These are phyloP conservation scores for Gandaritis pyraliata DNA, from an alignment of 2,888 invertebrate species.

Conservation along the genomic window DNA sequence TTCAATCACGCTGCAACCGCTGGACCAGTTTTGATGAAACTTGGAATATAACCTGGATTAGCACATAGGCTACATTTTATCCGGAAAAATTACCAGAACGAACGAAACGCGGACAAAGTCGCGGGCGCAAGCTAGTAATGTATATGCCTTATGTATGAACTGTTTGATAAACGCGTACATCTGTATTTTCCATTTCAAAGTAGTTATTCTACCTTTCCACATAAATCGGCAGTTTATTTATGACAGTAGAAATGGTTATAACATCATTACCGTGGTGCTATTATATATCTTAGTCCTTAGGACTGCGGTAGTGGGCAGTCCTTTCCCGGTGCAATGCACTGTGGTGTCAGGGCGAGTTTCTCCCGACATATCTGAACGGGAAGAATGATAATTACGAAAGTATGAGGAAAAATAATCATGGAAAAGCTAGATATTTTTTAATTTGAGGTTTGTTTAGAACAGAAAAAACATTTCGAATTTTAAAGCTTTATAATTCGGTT, in stretches of 20 bases:
- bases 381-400: conserved; percentile 13
- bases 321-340: conserved; percentile 44
- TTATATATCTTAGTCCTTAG: conserved; percentile 30
- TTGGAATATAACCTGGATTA: too few relatives aligned
- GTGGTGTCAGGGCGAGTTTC: conserved; percentile 5
- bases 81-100: too few relatives aligned
- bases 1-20: too few relatives aligned
- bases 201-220: conserved; percentile 1
- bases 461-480: too few relatives aligned
- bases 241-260: conserved; percentile 18
- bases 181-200: background rate
- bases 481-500: too few relatives aligned
- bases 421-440: background rate
- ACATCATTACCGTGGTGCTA: conserved; percentile 29
- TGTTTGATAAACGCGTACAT: background rate
- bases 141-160: too few relatives aligned
- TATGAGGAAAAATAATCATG: conserved; percentile 13
- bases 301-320: conserved; percentile 29
- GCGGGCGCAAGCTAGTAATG: too few relatives aligned
- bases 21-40: too few relatives aligned
- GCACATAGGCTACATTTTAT: too few relatives aligned
- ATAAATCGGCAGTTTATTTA: conserved; percentile 15
- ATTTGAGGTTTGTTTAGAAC: too few relatives aligned
- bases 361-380: conserved; percentile 10
- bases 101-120: too few relatives aligned